These are phyloP conservation scores for Drosophila percnosoma DNA, from an alignment of 2,888 invertebrate species.

Conservation along the genomic window DNA sequence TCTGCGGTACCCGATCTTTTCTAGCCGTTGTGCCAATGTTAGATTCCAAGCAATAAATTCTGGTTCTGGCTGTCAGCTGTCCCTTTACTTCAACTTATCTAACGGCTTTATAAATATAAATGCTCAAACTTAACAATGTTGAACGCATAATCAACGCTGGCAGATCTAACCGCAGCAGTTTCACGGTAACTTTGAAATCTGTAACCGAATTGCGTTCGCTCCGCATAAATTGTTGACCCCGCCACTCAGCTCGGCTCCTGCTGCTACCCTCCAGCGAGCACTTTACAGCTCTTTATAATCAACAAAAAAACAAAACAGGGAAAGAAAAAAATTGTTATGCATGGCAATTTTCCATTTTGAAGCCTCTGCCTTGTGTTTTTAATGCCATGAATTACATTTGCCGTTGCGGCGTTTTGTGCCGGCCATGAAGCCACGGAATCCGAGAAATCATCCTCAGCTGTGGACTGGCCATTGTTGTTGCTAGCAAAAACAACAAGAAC, in stretches of 20 bases:
- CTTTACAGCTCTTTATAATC: slow-evolving; percentile 73
- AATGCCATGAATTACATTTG: slow-evolving; percentile 75
- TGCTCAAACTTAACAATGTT: slow-evolving; percentile 48
- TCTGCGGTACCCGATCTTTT: not conserved
- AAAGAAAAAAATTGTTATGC: slow-evolving; percentile 75
- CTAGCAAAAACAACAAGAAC: slow-evolving; percentile 17
- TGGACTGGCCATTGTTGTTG: slow-evolving; percentile 56
- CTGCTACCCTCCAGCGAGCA: slow-evolving; percentile 42
- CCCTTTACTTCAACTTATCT: slow-evolving; percentile 7
- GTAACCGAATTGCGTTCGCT: slow-evolving; percentile 69
- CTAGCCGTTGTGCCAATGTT: not conserved
- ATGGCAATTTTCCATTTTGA: slow-evolving; percentile 82
- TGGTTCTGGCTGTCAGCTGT: not conserved
- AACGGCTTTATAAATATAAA: slow-evolving; percentile 34
- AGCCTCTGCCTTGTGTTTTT: slow-evolving; percentile 69
- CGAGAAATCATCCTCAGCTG: slow-evolving; percentile 42
- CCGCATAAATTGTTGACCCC: slow-evolving; percentile 64
- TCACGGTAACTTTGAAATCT: slow-evolving; percentile 54
- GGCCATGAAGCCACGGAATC: slow-evolving; percentile 30
- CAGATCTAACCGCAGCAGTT: slow-evolving; percentile 45
- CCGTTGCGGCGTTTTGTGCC: slow-evolving; percentile 29
- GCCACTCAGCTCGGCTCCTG: slow-evolving; percentile 1
- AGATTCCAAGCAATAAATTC: not conserved
- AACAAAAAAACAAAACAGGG: slow-evolving; percentile 33
- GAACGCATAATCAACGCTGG: slow-evolving; percentile 53